A percentile compares a stretch with the other conserved stretches of the same genome.
Evolutionary conservation across 1,140 invertebrate genomes (phyloP).

Genomic region (Panonychus citri): DNA sequence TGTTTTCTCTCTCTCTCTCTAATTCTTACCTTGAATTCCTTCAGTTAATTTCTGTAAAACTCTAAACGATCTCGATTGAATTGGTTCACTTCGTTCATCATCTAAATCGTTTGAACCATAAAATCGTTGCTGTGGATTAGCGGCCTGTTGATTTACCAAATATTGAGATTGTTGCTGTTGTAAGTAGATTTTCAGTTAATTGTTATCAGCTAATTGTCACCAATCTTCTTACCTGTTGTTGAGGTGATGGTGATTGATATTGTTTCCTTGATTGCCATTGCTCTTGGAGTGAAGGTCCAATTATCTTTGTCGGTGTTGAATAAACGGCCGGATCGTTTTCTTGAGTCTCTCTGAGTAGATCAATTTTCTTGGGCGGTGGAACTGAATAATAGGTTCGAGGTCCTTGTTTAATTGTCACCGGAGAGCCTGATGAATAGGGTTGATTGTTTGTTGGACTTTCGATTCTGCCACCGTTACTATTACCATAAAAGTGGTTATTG

Average conservation of each 20-base stretch:
- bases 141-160: not conserved
- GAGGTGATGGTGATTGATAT: not conserved
- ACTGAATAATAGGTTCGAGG: not conserved
- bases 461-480: too few relatives aligned
- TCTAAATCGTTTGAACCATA: not conserved
- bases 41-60: not conserved
- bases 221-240: too few relatives aligned
- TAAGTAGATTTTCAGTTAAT: too few relatives aligned
- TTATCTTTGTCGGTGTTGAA: not conserved
- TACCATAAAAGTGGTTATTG: too few relatives aligned
- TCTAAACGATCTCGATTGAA: not conserved
- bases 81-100: not conserved
- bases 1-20: too few relatives aligned
- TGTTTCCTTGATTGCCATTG: not conserved
- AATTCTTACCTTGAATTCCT: not conserved
- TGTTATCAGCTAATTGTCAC: too few relatives aligned
- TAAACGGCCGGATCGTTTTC: not conserved
- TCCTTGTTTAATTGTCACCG: not conserved
- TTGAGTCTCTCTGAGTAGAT: not conserved
- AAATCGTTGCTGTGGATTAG: not conserved
- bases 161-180: not conserved
- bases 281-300: not conserved
- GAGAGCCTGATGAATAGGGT: too few relatives aligned
- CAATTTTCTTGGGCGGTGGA: not conserved
- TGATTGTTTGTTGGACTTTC: too few relatives aligned